Conservation (phyloP, 1,140 invertebrate species). For the Chironomus tepperi region DNA sequence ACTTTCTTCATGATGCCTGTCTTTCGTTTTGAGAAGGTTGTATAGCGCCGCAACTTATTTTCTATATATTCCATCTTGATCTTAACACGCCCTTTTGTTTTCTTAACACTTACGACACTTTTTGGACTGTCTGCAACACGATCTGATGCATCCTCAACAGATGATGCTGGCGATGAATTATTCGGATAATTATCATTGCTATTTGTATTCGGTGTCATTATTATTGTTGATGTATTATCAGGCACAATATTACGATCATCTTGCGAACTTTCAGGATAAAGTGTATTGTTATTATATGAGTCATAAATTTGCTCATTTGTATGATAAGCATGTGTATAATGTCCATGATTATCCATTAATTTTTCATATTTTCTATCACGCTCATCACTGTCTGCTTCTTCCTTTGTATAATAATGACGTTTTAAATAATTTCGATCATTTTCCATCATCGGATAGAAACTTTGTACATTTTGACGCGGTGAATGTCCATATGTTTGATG, state of each 20-base stretch:
- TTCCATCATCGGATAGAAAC: conserved; percentile 7
- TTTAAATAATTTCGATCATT: conserved; percentile 21
- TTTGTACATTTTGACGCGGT: conserved; percentile 9
- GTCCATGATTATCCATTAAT: conserved; percentile 15
- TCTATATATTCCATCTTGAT: conserved; percentile 99
- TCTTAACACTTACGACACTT: conserved; percentile 56
- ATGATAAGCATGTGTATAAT: conserved; percentile 14
- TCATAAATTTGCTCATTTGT: neutral
- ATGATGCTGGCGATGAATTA: neutral
- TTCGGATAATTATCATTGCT: conserved; percentile 15
- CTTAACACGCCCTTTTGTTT: conserved; percentile 95
- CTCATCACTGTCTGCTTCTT: neutral
- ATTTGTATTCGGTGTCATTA: neutral
- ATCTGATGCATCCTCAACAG: conserved; percentile 5
- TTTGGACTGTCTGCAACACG: neutral
- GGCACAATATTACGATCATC: neutral
- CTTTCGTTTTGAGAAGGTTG: conserved; percentile 97
- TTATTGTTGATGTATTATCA: neutral
- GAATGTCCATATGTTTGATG: conserved; percentile 10
- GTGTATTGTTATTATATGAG: neutral
- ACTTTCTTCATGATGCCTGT: conserved; percentile 99
- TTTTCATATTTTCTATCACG: conserved; percentile 13
- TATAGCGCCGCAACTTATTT: conserved; percentile 93
- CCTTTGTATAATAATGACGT: conserved; percentile 7
- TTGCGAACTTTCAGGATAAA: conserved; percentile 9